Percentiles rank a stretch among this genome's conserved stretches.
Conservation (phyloP, 2,797 vertebrate genomes). For the Danio kyathit region DNA sequence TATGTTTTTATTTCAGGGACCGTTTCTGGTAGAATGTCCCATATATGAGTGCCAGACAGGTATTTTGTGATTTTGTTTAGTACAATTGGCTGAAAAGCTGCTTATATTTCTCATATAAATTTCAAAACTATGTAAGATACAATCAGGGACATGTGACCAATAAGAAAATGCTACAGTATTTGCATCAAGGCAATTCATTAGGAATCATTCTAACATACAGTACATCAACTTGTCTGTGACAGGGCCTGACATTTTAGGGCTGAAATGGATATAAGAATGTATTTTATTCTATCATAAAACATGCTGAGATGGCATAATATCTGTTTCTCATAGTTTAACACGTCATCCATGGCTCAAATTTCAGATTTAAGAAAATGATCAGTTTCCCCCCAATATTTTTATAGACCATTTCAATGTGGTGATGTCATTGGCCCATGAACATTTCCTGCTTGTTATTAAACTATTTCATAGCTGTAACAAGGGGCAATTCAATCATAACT, state of each 20-base stretch:
- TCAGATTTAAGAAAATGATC: not conserved
- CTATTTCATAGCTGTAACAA: too few relatives aligned
- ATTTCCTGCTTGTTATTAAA: too few relatives aligned
- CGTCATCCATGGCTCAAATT: not conserved
- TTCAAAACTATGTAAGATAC: constrained; percentile 35
- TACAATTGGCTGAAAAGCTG: constrained; percentile 12
- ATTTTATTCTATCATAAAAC: too few relatives aligned
- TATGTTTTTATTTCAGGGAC: too few relatives aligned
- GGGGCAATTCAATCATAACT: too few relatives aligned
- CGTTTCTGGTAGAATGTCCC: too few relatives aligned
- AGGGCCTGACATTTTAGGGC: not conserved
- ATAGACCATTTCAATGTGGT: too few relatives aligned
- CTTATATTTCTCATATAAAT: not conserved
- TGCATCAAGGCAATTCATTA: too few relatives aligned
- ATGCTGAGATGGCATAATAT: too few relatives aligned
- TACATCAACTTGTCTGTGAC: too few relatives aligned
- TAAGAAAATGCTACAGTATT: constrained; percentile 26
- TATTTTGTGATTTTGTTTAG: not conserved
- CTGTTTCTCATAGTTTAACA: constrained; percentile 25
- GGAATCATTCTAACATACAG: too few relatives aligned
- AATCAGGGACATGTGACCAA: constrained; percentile 31
- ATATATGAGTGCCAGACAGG: not conserved
- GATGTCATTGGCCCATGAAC: too few relatives aligned
- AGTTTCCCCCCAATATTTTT: not conserved
- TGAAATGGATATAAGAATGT: not conserved